These are phyloP conservation scores for Temnothorax ravouxi DNA, from an alignment of 2,888 invertebrate species.

Conservation along the genomic window DNA sequence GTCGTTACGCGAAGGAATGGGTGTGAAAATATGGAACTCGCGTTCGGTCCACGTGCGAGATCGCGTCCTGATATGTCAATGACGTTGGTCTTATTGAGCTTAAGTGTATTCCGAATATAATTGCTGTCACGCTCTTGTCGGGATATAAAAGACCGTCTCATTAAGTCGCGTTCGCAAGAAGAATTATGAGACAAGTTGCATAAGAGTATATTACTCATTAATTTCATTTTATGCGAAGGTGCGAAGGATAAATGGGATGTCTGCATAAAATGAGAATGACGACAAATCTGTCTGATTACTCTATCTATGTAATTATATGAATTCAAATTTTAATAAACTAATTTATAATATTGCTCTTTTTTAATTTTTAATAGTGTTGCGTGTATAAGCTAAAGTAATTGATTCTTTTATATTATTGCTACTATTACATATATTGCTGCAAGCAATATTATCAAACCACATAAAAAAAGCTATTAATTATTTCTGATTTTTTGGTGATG, in stretches of 20 bases:
- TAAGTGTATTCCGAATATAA: slow-evolving; percentile 36
- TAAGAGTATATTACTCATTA: slow-evolving; percentile 42
- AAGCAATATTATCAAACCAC: not conserved
- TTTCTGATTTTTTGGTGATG: not conserved
- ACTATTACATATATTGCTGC: not conserved
- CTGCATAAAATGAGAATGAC: slow-evolving; percentile 7
- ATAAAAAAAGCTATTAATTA: not conserved
- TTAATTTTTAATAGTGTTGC: not conserved
- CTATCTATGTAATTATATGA: slow-evolving; percentile 8
- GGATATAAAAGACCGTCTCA: slow-evolving; percentile 42
- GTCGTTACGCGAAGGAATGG: slow-evolving; percentile 44
- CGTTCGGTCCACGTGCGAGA: not conserved
- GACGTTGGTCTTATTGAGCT: slow-evolving; percentile 17
- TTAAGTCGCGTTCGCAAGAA: slow-evolving; percentile 44
- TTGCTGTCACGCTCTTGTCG: slow-evolving; percentile 26
- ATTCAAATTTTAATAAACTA: slow-evolving; percentile 1
- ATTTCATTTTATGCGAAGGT: slow-evolving; percentile 26
- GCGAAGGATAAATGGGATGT: not conserved
- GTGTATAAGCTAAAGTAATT: not conserved
- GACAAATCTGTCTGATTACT: not conserved
- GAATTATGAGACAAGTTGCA: slow-evolving; percentile 55
- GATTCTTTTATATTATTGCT: not conserved
- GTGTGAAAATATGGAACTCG: slow-evolving; percentile 21
- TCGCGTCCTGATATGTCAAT: not conserved
- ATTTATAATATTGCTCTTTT: not conserved